Evolutionary conservation across 2,113 vertebrate genomes (phyloP).

Genomic region (Notiomystis cincta): DNA sequence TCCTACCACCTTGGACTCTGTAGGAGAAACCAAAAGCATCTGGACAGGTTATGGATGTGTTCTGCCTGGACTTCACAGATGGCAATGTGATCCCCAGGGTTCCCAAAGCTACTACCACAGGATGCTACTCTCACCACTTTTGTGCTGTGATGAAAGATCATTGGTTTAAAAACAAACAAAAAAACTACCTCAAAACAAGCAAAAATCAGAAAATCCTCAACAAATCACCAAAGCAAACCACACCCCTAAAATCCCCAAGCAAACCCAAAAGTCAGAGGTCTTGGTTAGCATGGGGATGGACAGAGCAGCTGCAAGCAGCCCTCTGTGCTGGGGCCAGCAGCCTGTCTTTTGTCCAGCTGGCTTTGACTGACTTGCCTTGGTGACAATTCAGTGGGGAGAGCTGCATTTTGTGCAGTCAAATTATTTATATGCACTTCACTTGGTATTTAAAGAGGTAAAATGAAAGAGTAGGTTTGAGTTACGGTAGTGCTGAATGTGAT

Average conservation of each 20-base stretch:
- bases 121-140: background rate
- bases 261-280: background rate
- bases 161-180: background rate
- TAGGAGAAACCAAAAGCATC: background rate
- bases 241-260: rapidly evolving
- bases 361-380: background rate
- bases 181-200: no score
- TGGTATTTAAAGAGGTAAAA: background rate
- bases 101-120: background rate
- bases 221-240: background rate
- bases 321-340: rapidly evolving
- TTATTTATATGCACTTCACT: background rate
- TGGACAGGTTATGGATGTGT: background rate
- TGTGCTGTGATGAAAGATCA: background rate
- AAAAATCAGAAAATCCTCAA: background rate
- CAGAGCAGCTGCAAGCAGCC: background rate
- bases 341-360: background rate
- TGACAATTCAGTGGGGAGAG: background rate
- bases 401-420: background rate
- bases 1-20: background rate
- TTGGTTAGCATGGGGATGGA: background rate
- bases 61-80: background rate
- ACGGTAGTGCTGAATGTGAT: background rate
- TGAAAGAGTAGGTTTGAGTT: background rate
- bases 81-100: rapidly evolving